A percentile compares a stretch with the other conserved stretches of the same genome.
Evolutionary conservation across 2,888 invertebrate species (phyloP).

Genomic region (Agrotis ipsilon): DNA sequence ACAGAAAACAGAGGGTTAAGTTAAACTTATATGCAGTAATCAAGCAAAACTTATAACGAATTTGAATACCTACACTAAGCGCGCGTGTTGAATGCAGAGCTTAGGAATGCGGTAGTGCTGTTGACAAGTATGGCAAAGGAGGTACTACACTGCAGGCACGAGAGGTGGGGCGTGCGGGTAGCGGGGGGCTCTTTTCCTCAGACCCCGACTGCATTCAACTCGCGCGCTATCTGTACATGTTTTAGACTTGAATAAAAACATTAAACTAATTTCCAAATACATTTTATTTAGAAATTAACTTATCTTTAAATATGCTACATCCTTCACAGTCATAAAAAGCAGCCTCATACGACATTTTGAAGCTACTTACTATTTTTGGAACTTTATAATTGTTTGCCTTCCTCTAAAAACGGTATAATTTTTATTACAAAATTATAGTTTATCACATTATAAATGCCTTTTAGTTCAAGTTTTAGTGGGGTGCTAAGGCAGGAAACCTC

Average conservation of each 20-base stretch:
- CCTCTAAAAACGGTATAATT: constrained; percentile 2
- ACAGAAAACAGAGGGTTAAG: constrained; percentile 66
- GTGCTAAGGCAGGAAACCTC: no score
- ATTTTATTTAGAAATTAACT: constrained; percentile 28
- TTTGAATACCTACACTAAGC: no score
- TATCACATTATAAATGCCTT: constrained; percentile 29
- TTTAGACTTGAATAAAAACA: constrained; percentile 17
- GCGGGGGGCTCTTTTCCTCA: no score
- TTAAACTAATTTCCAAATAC: constrained; percentile 1
- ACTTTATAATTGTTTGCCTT: not conserved
- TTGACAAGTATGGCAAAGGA: no score
- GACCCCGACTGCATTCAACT: no score
- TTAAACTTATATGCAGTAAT: not conserved
- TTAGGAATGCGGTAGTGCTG: no score
- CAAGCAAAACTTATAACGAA: no score
- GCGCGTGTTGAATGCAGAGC: no score
- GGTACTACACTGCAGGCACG: no score
- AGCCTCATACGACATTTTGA: constrained; percentile 18
- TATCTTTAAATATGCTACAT: constrained; percentile 13
- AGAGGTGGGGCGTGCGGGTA: no score
- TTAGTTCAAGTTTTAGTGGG: constrained; percentile 1
- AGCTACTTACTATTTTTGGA: constrained; percentile 22
- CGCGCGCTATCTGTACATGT: no score
- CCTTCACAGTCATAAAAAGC: constrained; percentile 24
- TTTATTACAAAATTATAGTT: constrained; percentile 19